phyloP scores from a whole-genome alignment of 2,113 vertebrate genomes.

The Heterochromis multidens region DNA sequence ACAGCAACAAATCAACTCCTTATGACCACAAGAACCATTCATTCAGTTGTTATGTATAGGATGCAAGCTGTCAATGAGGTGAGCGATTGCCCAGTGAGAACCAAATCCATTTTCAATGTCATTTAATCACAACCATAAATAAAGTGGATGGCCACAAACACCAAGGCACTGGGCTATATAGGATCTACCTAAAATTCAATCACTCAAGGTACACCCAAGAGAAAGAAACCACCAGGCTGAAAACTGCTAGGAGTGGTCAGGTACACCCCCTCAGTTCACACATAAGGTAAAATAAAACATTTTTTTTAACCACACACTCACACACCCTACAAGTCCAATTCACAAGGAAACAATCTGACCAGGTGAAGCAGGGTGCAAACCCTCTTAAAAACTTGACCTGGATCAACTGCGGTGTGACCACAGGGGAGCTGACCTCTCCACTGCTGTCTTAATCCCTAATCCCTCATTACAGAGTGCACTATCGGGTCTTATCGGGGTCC shows the following conservation, averaged over 20 bases:
- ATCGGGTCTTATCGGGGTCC: conserved; percentile 57
- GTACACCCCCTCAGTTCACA: not conserved
- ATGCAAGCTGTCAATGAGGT: conserved; percentile 45
- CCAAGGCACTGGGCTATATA: not conserved
- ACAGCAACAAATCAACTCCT: conserved; percentile 59
- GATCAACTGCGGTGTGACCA: conserved; percentile 51
- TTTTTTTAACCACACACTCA: not conserved
- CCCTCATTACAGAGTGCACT: conserved; percentile 64
- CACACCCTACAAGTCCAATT: not conserved
- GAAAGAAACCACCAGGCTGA: not conserved
- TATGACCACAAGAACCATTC: conserved; percentile 28
- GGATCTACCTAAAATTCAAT: conserved; percentile 36
- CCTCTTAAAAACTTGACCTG: not conserved
- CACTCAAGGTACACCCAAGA: not conserved
- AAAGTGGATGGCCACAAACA: conserved; percentile 41
- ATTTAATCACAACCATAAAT: conserved; percentile 63
- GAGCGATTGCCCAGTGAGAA: conserved; percentile 40
- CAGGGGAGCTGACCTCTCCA: conserved; percentile 56
- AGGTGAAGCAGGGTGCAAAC: not conserved
- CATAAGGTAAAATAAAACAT: not conserved
- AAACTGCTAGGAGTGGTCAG: not conserved
- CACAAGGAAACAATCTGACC: not conserved
- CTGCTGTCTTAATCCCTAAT: conserved; percentile 63
- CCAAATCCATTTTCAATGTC: conserved; percentile 61
- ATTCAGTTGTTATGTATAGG: conserved; percentile 49